Conservation (phyloP, 2,888 invertebrate species). For the Noctua janthe region DNA sequence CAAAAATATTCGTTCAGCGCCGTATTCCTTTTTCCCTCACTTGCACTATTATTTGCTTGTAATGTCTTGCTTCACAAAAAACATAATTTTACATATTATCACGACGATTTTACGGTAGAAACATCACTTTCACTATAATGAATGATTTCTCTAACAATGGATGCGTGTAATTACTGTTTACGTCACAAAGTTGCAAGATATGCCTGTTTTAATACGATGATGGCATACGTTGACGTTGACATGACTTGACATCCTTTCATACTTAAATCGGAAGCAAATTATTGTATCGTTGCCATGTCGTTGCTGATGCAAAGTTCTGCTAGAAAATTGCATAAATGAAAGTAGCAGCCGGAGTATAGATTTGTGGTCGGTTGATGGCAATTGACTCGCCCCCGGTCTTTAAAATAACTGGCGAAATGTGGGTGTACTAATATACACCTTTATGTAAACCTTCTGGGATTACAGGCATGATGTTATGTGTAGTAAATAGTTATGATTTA, state of each 20-base stretch:
- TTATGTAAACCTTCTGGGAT: not conserved
- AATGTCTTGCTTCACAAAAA: not conserved
- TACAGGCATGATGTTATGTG: too few relatives aligned
- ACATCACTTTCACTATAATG: slow-evolving; percentile 55
- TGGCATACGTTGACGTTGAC: slow-evolving; percentile 19
- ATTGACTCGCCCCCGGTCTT: not conserved
- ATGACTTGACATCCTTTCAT: slow-evolving; percentile 12
- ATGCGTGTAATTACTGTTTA: slow-evolving; percentile 48
- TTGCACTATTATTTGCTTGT: not conserved
- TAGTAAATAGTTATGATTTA: not conserved
- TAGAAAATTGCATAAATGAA: not conserved
- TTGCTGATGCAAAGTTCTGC: slow-evolving; percentile 2
- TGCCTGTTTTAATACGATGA: slow-evolving; percentile 34
- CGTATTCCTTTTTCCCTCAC: slow-evolving; percentile 5
- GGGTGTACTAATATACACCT: not conserved
- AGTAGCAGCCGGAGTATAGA: not conserved
- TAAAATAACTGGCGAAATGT: not conserved
- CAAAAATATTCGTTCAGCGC: slow-evolving; percentile 3
- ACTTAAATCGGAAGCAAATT: slow-evolving; percentile 1
- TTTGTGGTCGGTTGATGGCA: not conserved
- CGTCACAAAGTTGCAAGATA: slow-evolving; percentile 45
- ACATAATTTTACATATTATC: not conserved
- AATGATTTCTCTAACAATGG: slow-evolving; percentile 49
- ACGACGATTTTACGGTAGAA: slow-evolving; percentile 34
- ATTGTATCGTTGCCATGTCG: not conserved